phyloP scores from a whole-genome alignment of 2,797 vertebrate species.

The Lophius americanus region DNA sequence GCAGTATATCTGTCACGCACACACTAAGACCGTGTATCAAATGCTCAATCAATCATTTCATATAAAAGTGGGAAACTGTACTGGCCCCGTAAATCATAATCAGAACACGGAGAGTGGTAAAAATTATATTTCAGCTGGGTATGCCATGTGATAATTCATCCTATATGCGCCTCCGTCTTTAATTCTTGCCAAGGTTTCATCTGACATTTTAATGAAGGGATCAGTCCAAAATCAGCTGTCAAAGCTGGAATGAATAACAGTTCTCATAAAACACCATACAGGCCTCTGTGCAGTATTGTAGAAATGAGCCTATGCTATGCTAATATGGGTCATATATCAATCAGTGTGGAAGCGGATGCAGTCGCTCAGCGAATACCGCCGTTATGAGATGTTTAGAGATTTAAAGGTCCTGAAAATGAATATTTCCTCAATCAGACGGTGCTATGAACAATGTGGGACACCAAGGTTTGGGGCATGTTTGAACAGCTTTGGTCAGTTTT shows the following conservation, averaged over 20 bases:
- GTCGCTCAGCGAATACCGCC: not conserved
- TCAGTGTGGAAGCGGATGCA: slow-evolving; percentile 11
- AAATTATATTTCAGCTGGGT: slow-evolving; percentile 29
- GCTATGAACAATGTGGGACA: not conserved
- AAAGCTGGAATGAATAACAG: not conserved
- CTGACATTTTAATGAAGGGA: slow-evolving; percentile 22
- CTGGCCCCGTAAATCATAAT: slow-evolving; percentile 21
- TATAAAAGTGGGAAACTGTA: slow-evolving; percentile 17
- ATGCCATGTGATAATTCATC: slow-evolving; percentile 21
- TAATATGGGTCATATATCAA: slow-evolving; percentile 4
- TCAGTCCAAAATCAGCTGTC: slow-evolving; percentile 31
- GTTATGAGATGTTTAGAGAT: slow-evolving; percentile 5
- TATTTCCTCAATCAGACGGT: slow-evolving; percentile 3
- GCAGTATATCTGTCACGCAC: slow-evolving; percentile 11
- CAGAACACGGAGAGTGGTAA: slow-evolving; percentile 18
- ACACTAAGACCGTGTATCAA: slow-evolving; percentile 13
- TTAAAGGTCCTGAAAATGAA: not conserved
- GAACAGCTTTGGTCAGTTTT: not conserved
- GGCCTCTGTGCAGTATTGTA: not conserved
- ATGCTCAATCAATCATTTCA: slow-evolving; percentile 24
- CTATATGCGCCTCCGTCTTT: slow-evolving; percentile 26
- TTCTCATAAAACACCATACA: slow-evolving; percentile 3
- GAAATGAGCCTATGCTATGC: not conserved
- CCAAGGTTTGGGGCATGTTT: not conserved
- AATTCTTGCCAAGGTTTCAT: slow-evolving; percentile 20